Conservation (phyloP, 92 coral and sea anemone species). For the Paramuricea clavata region DNA sequence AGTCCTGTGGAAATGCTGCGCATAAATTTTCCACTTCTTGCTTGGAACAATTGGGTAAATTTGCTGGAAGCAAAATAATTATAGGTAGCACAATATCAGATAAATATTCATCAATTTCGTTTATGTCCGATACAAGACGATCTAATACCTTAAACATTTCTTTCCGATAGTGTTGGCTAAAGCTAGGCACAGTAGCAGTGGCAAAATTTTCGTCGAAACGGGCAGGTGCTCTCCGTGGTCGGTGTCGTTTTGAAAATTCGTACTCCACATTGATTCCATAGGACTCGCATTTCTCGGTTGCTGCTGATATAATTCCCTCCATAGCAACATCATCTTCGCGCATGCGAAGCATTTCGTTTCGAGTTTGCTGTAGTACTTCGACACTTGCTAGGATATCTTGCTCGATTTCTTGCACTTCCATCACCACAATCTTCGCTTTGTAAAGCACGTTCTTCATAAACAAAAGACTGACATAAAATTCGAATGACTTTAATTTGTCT, state of each 20-base stretch:
- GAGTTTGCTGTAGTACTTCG: background rate
- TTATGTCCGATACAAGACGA: background rate
- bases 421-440: no score
- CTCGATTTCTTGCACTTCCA: background rate
- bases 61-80: background rate
- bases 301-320: background rate
- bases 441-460: background rate
- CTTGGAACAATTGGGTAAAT: background rate
- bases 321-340: background rate
- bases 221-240: background rate
- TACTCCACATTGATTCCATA: background rate
- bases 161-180: background rate
- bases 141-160: conserved; percentile 11
- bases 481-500: background rate
- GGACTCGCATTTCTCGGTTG: background rate
- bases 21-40: background rate
- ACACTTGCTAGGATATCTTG: background rate
- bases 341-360: background rate
- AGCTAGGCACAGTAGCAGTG: background rate
- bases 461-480: background rate
- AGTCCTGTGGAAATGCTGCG: no score
- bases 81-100: conserved; percentile 5
- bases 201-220: background rate
- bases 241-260: background rate
- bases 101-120: background rate